Conservation (phyloP, 2,113 vertebrate species). For the Lepisosteus osseus region DNA sequence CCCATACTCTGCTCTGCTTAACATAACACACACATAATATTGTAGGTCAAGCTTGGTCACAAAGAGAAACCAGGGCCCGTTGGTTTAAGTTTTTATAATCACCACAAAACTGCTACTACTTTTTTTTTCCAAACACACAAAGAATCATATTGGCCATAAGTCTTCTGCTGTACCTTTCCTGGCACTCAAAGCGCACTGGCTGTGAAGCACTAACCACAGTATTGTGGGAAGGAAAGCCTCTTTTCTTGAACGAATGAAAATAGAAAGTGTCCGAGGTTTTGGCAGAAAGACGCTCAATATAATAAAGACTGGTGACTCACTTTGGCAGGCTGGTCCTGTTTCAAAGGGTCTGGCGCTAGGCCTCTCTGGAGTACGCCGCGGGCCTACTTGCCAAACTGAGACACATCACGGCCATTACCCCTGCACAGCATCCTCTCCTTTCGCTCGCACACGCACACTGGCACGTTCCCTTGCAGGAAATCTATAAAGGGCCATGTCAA, state of each 20-base stretch:
- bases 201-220: constrained; percentile 13
- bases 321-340: constrained; percentile 69
- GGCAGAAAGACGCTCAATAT: constrained; percentile 81
- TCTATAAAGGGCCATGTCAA: constrained; percentile 77
- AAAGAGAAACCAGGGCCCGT: too few species aligned
- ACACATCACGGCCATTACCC: constrained; percentile 80
- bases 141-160: too few species aligned
- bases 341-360: constrained; percentile 80
- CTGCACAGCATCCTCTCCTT: constrained; percentile 38
- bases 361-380: constrained; percentile 62
- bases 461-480: constrained; percentile 72
- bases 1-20: constrained; percentile 1
- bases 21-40: constrained; percentile 6
- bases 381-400: constrained; percentile 80
- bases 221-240: constrained; percentile 30
- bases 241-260: constrained; percentile 52
- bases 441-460: constrained; percentile 17
- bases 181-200: constrained; percentile 19
- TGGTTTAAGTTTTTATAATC: too few species aligned
- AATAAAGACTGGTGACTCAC: constrained; percentile 81
- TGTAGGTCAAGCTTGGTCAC: not conserved
- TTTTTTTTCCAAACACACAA: too few species aligned
- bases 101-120: too few species aligned
- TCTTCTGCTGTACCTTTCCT: constrained; percentile 21
- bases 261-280: constrained; percentile 83